A percentile compares a stretch with the other conserved stretches of the same genome.
phyloP scores from a whole-genome alignment of 2,888 invertebrate genomes.

The Drosophila mettleri region DNA sequence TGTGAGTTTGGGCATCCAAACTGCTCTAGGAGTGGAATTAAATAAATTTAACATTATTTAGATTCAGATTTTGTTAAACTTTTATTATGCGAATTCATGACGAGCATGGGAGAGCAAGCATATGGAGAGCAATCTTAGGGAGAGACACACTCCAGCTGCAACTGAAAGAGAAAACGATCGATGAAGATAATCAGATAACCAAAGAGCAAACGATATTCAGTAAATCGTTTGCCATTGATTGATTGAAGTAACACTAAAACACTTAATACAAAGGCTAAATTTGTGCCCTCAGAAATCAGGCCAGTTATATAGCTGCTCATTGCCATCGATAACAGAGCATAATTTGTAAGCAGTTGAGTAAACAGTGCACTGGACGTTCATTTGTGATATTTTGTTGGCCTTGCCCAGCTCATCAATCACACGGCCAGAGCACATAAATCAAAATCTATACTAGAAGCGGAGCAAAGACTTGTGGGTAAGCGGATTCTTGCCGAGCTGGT shows the following conservation, averaged over 20 bases:
- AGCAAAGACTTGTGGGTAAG: slow-evolving; percentile 1
- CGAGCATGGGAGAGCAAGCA: no score
- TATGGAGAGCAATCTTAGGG: no score
- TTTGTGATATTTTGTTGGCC: slow-evolving; percentile 24
- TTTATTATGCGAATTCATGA: no score
- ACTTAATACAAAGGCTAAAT: not conserved
- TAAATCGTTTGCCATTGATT: not conserved
- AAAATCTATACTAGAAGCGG: slow-evolving; percentile 16
- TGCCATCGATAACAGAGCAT: slow-evolving; percentile 6
- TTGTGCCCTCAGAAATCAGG: not conserved
- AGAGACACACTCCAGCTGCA: no score
- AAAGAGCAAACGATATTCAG: not conserved
- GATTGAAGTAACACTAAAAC: not conserved
- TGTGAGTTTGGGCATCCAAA: no score
- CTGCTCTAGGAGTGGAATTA: no score
- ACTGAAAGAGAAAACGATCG: not conserved
- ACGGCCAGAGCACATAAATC: slow-evolving; percentile 81
- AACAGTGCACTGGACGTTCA: slow-evolving; percentile 36
- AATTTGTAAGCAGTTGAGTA: slow-evolving; percentile 53
- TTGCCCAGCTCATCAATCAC: slow-evolving; percentile 79
- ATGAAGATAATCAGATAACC: not conserved
- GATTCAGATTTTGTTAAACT: no score
- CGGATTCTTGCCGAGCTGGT: slow-evolving; percentile 36
- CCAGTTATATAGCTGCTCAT: not conserved
- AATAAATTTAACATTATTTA: no score